Percentiles rank a stretch among this genome's conserved stretches.
Evolutionary conservation across 2,113 vertebrate genomes (phyloP).

Genomic region (Muntiacus muntjak): DNA sequence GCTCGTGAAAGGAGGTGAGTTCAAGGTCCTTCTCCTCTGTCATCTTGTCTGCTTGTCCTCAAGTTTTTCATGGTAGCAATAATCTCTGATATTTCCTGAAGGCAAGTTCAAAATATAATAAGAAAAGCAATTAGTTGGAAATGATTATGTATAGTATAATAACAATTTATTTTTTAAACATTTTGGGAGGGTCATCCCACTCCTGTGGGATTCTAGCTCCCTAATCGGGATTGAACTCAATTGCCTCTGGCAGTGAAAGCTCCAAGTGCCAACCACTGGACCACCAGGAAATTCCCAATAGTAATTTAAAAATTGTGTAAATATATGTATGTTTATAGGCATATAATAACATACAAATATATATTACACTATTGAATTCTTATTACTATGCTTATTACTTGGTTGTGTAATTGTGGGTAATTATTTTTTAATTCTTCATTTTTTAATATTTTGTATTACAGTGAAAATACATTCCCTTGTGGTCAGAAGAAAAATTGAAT

Average conservation of each 20-base stretch:
- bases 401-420: not conserved
- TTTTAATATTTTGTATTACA: not conserved
- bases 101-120: not conserved
- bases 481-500: not conserved
- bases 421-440: not conserved
- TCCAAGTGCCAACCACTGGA: not conserved
- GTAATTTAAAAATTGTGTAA: not conserved
- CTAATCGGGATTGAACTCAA: not conserved
- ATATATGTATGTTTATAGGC: not conserved
- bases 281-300: not conserved
- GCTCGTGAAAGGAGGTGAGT: not conserved
- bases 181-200: not conserved
- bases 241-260: not conserved
- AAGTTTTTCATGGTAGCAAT: not conserved
- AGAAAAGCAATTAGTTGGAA: not conserved
- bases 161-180: not conserved
- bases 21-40: not conserved
- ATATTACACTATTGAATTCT: not conserved
- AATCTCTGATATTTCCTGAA: not conserved
- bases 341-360: not conserved
- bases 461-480: not conserved
- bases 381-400: not conserved
- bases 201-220: not conserved
- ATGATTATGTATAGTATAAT: not conserved
- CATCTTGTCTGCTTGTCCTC: not conserved